Percentiles rank a stretch among this genome's conserved stretches.
These are phyloP conservation scores for Schizotus pectinicornis DNA, from an alignment of 2,888 invertebrate genomes.

Conservation along the genomic window DNA sequence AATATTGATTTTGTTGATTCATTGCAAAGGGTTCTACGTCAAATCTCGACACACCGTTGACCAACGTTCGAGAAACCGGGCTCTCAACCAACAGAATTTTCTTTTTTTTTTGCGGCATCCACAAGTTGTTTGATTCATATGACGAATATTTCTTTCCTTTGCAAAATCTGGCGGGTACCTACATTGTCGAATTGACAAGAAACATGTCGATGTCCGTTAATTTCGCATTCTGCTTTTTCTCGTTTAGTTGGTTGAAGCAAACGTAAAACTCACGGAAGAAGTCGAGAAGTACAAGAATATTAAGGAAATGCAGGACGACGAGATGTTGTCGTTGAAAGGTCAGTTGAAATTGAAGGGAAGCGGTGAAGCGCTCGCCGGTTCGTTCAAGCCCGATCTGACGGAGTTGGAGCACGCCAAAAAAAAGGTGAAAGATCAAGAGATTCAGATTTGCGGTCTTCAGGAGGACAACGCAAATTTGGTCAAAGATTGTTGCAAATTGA, in stretches of 20 bases:
- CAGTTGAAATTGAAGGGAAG: slow-evolving; percentile 12
- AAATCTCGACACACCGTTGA: too few species aligned
- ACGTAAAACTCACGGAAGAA: slow-evolving; percentile 33
- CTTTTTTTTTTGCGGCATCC: too few species aligned
- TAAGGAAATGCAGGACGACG: slow-evolving; percentile 32
- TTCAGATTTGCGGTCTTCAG: slow-evolving; percentile 19
- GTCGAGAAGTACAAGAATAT: slow-evolving; percentile 28
- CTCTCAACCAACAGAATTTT: too few species aligned
- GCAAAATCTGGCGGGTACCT: too few species aligned
- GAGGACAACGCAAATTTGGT: slow-evolving; percentile 24
- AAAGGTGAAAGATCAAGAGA: slow-evolving; percentile 41
- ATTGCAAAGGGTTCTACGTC: too few species aligned
- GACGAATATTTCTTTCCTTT: too few species aligned
- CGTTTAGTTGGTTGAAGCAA: slow-evolving; percentile 47
- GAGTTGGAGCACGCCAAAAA: slow-evolving; percentile 43
- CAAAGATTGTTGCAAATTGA: slow-evolving; percentile 12
- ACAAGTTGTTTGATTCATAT: too few species aligned
- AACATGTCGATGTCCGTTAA: not conserved
- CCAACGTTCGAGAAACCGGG: too few species aligned
- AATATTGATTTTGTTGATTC: too few species aligned
- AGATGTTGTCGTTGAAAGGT: slow-evolving; percentile 55
- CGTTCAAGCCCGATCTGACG: slow-evolving; percentile 34
- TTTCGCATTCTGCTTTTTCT: slow-evolving; percentile 22
- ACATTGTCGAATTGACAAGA: too few species aligned
- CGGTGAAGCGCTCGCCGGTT: not conserved